Conservation (phyloP, 2,888 invertebrate species). For the Tuta absoluta region DNA sequence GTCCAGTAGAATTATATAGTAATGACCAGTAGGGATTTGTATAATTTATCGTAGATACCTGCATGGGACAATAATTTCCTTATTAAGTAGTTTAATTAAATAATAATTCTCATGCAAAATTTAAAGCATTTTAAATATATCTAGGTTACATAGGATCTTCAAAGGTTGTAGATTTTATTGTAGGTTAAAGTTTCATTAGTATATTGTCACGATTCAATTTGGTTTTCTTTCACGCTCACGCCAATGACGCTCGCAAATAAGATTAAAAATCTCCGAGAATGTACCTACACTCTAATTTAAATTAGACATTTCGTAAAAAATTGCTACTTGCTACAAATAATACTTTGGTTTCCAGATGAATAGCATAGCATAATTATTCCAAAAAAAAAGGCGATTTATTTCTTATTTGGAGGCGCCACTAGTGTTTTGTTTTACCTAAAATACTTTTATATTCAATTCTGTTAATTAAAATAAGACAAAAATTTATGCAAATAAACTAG, state of each 20-base stretch:
- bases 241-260: too few species aligned
- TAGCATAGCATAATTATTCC: too few species aligned
- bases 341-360: too few species aligned
- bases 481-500: too few species aligned
- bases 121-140: slow-evolving; percentile 24
- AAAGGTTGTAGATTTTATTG: slow-evolving; percentile 27
- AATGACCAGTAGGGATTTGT: not conserved
- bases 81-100: slow-evolving; percentile 12
- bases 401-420: not conserved
- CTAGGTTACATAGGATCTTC: slow-evolving; percentile 16
- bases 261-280: too few species aligned
- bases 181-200: slow-evolving; percentile 20
- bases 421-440: too few species aligned
- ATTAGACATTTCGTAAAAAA: too few species aligned
- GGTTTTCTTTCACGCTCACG: not conserved
- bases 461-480: too few species aligned
- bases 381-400: too few species aligned
- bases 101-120: slow-evolving; percentile 29
- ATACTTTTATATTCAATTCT: too few species aligned
- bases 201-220: not conserved
- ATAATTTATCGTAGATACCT: slow-evolving; percentile 7
- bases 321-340: too few species aligned
- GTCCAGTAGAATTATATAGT: not conserved
- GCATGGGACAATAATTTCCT: slow-evolving; percentile 31
- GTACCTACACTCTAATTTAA: too few species aligned